These are phyloP conservation scores for Anguilla obscura DNA, from an alignment of 2,797 vertebrate species.

Conservation along the genomic window DNA sequence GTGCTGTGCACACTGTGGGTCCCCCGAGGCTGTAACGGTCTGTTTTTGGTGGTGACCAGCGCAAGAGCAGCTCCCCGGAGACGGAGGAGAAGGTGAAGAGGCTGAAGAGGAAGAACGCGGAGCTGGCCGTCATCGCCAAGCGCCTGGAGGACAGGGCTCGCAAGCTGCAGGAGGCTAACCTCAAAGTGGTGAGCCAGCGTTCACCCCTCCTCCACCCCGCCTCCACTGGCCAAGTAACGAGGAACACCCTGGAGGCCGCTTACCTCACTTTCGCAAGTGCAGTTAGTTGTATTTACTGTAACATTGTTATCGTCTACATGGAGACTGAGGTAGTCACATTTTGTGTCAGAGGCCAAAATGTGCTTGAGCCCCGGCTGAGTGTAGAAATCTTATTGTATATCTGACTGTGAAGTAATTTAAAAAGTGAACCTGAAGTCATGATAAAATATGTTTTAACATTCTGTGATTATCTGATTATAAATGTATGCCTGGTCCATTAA, in stretches of 20 bases:
- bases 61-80: constrained; percentile 92
- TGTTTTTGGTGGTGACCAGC: constrained; percentile 61
- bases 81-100: constrained; percentile 96
- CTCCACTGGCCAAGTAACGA: neutral
- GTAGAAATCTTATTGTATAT: no score
- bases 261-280: neutral
- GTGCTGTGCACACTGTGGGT: neutral
- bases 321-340: neutral
- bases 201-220: neutral
- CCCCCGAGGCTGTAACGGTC: neutral
- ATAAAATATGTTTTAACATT: no score
- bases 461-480: no score
- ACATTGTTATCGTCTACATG: neutral
- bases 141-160: constrained; percentile 92
- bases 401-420: no score
- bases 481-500: no score
- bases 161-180: constrained; percentile 96
- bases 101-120: constrained; percentile 91
- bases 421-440: no score
- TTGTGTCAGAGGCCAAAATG: neutral
- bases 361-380: neutral
- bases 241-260: neutral
- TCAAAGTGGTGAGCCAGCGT: constrained; percentile 80
- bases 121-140: constrained; percentile 93
- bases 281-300: no score